Conservation (phyloP, 2,888 invertebrate genomes). For the Helicoverpa assulta region DNA sequence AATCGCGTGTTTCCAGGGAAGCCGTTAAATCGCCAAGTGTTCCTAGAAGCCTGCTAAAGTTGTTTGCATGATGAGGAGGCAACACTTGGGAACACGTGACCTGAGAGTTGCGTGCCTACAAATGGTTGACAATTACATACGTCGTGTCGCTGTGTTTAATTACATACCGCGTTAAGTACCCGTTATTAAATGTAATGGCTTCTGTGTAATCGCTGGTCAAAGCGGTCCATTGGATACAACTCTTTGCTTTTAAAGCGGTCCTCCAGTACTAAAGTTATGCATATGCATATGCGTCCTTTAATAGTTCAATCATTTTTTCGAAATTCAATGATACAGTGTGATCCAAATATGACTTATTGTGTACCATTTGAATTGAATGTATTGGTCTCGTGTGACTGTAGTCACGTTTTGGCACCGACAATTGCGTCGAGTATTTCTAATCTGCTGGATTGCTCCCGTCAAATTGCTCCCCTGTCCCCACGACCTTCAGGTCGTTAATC, state of each 20-base stretch:
- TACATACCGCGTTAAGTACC: conserved; percentile 19
- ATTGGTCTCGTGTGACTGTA: background rate
- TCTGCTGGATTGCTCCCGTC: conserved; percentile 32
- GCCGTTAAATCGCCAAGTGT: conserved; percentile 14
- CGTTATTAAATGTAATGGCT: conserved; percentile 29
- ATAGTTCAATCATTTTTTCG: background rate
- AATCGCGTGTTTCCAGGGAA: background rate
- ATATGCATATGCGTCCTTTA: too few species aligned
- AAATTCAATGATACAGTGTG: conserved; percentile 1
- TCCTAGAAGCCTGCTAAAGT: conserved; percentile 26
- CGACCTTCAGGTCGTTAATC: conserved; percentile 38
- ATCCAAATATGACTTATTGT: conserved; percentile 1
- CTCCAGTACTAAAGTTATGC: background rate
- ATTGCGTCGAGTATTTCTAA: conserved; percentile 32
- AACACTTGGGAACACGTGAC: conserved; percentile 44
- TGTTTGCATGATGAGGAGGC: conserved; percentile 28
- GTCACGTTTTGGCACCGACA: conserved; percentile 20
- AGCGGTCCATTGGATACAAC: conserved; percentile 15
- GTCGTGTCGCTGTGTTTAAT: conserved; percentile 45
- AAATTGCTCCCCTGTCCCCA: conserved; percentile 31
- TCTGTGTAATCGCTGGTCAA: conserved; percentile 14
- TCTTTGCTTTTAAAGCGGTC: background rate
- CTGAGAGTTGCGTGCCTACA: conserved; percentile 39
- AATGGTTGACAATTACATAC: conserved; percentile 41
- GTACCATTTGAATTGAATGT: conserved; percentile 14